Evolutionary conservation across 2,797 vertebrate species (phyloP), one percentile per base, ranked within the genome.

Genomic region (Sandelia bainsii): DNA sequence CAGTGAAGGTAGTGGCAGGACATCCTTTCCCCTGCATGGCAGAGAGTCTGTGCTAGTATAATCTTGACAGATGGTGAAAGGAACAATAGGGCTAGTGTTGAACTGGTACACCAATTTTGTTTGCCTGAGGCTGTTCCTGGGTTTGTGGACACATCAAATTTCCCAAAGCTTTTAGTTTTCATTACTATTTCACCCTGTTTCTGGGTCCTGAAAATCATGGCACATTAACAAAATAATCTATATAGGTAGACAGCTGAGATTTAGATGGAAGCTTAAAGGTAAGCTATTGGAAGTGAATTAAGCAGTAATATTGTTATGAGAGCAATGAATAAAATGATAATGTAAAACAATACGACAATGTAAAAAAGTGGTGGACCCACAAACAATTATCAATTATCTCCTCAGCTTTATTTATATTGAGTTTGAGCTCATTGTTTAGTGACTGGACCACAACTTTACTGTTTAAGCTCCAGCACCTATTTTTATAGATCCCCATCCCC

Each of bases 31-130:
- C 64, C 78, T 69, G 59, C 77, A 83, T 37, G 67, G 56, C 27
- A 59, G 75, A 82, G 27, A 81, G 81, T 87, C 85, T 79, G 59
- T 62, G 65, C 81, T n/a, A 27, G 84, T 44, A 66, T 34, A 39
- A 48, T 51, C 65, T 52, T 82, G 80, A 78, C 71, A 71, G 76
- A 81, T 63, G 69, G 37, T 51, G 37, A 80, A 49, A 72, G 69
- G 48, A 68, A 80, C 79, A 81, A 80, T 69, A 53, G 75, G 62
- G 62, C 50, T 16, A 65, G 54, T 68, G 69, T 63, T 65, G 68
- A 65, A 63, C 56, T 46, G 54, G 57, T 62, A 25, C 25, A 59
- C 22, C 56, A 16, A 25, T 65, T 62, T 51, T 22, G 46, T 62
- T 64, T 62, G 72, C 78, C 62, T 27, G 12, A 61, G 75, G 70